phyloP scores from a whole-genome alignment of 2,797 vertebrate species.

The Varecia variegata region DNA sequence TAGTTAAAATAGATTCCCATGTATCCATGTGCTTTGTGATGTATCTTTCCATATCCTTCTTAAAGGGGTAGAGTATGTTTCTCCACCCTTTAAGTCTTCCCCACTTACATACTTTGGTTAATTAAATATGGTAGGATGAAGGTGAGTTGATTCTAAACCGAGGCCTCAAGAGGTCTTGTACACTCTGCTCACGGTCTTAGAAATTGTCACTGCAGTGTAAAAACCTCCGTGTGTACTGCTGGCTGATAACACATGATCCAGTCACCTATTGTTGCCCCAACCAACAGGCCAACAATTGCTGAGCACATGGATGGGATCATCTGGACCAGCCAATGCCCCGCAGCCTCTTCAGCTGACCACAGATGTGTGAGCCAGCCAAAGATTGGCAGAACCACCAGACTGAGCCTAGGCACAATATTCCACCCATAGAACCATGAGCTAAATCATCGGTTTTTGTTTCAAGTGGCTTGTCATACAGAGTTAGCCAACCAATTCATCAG shows the following conservation, averaged over 20 bases:
- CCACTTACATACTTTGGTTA: neutral
- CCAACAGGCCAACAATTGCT: neutral
- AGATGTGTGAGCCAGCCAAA: neutral
- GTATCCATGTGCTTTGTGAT: neutral
- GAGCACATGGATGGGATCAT: neutral
- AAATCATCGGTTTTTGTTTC: neutral
- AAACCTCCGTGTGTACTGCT: too few relatives aligned
- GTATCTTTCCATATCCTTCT: neutral
- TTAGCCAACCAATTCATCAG: neutral
- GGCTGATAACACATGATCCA: neutral
- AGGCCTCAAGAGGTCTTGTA: neutral
- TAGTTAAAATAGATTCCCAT: neutral
- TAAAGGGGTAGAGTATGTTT: neutral
- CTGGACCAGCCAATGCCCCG: neutral
- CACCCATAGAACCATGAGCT: neutral
- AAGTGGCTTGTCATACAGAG: neutral
- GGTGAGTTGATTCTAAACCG: neutral
- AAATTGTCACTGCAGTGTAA: neutral
- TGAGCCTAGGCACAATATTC: too few relatives aligned
- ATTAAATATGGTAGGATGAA: neutral
- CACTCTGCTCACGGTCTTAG: neutral
- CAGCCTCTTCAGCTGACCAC: neutral
- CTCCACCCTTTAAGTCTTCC: neutral
- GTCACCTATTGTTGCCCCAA: rapidly evolving
- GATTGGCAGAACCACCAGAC: neutral